Base-by-base conservation (phyloP, 2,797 vertebrate species). In the Protosalanx chinensis region DNA sequence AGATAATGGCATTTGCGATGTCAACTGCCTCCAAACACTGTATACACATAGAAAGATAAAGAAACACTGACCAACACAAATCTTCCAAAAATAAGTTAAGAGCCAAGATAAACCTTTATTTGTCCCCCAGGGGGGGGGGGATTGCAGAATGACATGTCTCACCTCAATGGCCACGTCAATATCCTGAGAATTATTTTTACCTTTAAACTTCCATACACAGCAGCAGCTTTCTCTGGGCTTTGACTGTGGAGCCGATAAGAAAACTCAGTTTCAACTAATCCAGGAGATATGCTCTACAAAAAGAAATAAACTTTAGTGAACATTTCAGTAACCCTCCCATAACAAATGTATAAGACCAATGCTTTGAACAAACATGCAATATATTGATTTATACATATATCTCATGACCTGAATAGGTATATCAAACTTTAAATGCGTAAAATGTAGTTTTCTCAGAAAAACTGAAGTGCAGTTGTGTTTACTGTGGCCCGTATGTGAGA, bases 241-340 rank as follows among this genome's bases (percentile, higher is more conserved):
- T 91, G 81, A 60, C 89, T 88, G 1, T 91, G 84, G 60, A 95
- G 89, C 49, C 91, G 93, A 66, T 84, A 86, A 79, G 86, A 84
- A 73, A 97, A 96, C 46, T 92, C 92, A 0, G 95, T 96, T 85
- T 94, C 91, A 84, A 97, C 96, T 72, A 96, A 33, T 70, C 94
- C 94, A 64, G 95, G 95, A 84, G 95, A 96, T 83, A 97, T 94
- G 72, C 92, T 89, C 95, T 96, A 87, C 69, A 82, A 86, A 81
- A 84, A 82, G 77, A 79, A 83, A 27, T 1, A 30, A 0, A 60
- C 18, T 0, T 16, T 5, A 16, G n/a, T 56, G 16, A 56, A 41
- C 20, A 46, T 20, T 46, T 27, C 27, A 12, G 20, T 60, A 27
- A 59, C 2, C 27, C 57, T 23, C 18, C 8, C 18, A 23, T 23